Conservation (phyloP, 2,888 invertebrate genomes). For the Eumerus sabulonum region DNA sequence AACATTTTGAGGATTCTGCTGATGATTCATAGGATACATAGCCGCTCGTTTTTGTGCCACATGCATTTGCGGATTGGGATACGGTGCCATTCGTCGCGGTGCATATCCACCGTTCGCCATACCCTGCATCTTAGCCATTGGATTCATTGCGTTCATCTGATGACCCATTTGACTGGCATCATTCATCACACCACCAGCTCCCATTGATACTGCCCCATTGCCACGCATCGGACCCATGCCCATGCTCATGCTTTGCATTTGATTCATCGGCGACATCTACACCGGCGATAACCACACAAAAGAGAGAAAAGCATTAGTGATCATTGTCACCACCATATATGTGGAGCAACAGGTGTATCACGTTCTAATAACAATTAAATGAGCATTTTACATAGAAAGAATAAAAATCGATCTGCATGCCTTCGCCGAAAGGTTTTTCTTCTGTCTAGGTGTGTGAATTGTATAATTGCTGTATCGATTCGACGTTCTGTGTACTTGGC, state of each 20-base stretch:
- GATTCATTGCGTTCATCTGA: slow-evolving; percentile 84
- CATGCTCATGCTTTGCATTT: slow-evolving; percentile 87
- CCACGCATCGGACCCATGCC: slow-evolving; percentile 77
- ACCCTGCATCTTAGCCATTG: slow-evolving; percentile 82
- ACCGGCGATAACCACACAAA: slow-evolving; percentile 45
- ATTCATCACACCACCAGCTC: slow-evolving; percentile 59
- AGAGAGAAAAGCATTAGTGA: not conserved
- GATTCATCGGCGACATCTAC: slow-evolving; percentile 86
- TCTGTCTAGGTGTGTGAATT: slow-evolving; percentile 48
- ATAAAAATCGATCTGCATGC: slow-evolving; percentile 62
- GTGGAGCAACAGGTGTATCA: slow-evolving; percentile 49
- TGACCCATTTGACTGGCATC: slow-evolving; percentile 81
- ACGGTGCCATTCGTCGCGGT: slow-evolving; percentile 90
- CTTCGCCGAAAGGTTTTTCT: slow-evolving; percentile 25
- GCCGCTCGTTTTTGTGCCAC: slow-evolving; percentile 85
- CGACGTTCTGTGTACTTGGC: not conserved
- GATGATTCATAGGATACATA: slow-evolving; percentile 79
- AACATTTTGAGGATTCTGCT: slow-evolving; percentile 81
- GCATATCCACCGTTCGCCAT: slow-evolving; percentile 81
- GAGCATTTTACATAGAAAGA: slow-evolving; percentile 55
- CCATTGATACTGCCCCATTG: slow-evolving; percentile 59
- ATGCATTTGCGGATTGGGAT: slow-evolving; percentile 92
- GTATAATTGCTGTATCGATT: slow-evolving; percentile 43
- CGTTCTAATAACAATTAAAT: slow-evolving; percentile 62
- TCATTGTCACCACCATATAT: no score